These are phyloP conservation scores for Xylophagus ater DNA, from an alignment of 2,888 invertebrate genomes.

Conservation along the genomic window DNA sequence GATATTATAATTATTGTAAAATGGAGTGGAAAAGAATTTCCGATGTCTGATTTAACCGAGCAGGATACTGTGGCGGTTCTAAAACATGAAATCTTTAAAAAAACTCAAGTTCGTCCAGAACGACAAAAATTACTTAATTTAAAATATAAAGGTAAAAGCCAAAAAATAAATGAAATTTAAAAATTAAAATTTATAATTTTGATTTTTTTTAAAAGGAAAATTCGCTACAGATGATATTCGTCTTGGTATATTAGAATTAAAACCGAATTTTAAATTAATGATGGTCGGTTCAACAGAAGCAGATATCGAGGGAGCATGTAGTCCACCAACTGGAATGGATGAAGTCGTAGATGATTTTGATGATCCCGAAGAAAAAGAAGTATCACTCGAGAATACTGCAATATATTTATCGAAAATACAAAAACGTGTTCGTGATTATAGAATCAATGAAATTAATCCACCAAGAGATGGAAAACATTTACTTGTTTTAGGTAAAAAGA, in stretches of 20 bases:
- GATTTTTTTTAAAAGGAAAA: constrained; percentile 59
- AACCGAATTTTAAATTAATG: constrained; percentile 85
- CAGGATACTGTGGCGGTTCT: constrained; percentile 67
- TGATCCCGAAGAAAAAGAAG: constrained; percentile 70
- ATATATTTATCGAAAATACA: constrained; percentile 71
- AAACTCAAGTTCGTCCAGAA: constrained; percentile 85
- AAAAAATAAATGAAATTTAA: constrained; percentile 1
- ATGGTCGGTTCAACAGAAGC: constrained; percentile 94
- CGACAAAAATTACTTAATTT: constrained; percentile 88
- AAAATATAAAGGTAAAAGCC: constrained; percentile 70
- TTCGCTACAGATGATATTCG: constrained; percentile 67
- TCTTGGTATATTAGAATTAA: constrained; percentile 65
- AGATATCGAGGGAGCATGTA: constrained; percentile 73
- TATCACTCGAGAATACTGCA: constrained; percentile 38
- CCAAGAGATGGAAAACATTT: constrained; percentile 78
- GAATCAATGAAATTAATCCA: constrained; percentile 69
- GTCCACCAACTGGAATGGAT: constrained; percentile 68
- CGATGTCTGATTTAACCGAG: constrained; percentile 60
- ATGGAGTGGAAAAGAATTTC: constrained; percentile 88
- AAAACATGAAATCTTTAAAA: constrained; percentile 73
- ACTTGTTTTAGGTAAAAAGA: too few species aligned
- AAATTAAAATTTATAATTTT: constrained; percentile 12
- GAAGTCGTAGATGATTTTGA: constrained; percentile 88
- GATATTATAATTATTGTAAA: constrained; percentile 59
- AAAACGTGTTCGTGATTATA: constrained; percentile 70